Base-by-base conservation (phyloP, 1,140 invertebrate species). In the Pogonus chalceus region DNA sequence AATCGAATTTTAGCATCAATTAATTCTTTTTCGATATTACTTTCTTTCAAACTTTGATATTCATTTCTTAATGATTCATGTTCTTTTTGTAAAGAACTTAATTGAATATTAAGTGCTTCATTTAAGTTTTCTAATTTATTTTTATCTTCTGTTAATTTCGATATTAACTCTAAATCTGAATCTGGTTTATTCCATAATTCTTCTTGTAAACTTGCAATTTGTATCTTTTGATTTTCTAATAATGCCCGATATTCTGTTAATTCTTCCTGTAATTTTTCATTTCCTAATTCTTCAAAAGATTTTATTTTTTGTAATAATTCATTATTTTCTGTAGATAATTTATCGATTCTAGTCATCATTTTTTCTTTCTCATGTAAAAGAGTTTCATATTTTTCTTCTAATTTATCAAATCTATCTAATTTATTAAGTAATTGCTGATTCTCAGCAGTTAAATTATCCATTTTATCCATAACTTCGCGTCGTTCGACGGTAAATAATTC, bases 391-490 rank as follows among this genome's bases (percentile, higher is more conserved):
- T 66, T 67, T 20, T 65, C 63, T 12, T 74, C 64, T 24, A 79
- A 56, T 56, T 79, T 76, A 55, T 73, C 76, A 35, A 78, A 67
- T 55, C 75, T 64, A 22, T 75, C 75, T 20, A 83, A 66, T 56
- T 76, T 78, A 54, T 68, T 60, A 49, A 69, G 62, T 14, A 84
- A 65, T 47, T 69, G 65, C 3, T 60, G 69, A 63, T 84, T 85
- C 65, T 85, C 83, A 14, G 73, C 62, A 3, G 73, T 79, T 20
- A 85, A 65, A 51, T 73, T 72, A 60, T 80, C 81, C 67, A 87
- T 77, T 64, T 83, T 84, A 53, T 80, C 81, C 62, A 85, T 73
- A 3, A 85, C 75, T 64, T 86, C 83, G 66, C 81, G 67, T 48
- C 79, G 65, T 72, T 87, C 76, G 56, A 75, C 70, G 35, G 79